A percentile compares a stretch with the other conserved stretches of the same genome.
Evolutionary conservation across 2,797 vertebrate genomes (phyloP).

Genomic region (Artibeus jamaicensis): DNA sequence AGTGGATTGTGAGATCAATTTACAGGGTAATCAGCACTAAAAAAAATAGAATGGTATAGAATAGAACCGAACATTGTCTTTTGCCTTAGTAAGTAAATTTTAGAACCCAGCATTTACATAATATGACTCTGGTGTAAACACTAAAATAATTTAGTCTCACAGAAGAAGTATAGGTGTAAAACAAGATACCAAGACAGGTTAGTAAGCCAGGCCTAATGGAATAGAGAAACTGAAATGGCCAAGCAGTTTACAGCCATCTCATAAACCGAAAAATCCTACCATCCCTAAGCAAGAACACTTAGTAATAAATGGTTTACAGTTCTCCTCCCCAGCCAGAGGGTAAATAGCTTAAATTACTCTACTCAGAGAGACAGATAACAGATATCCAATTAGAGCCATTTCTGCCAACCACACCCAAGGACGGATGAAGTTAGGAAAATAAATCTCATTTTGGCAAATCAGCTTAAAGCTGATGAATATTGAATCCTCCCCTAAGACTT

Average conservation of each 20-base stretch:
- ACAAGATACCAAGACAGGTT: background rate
- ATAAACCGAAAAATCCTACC: background rate
- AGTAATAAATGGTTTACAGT: background rate
- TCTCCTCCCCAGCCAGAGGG: background rate
- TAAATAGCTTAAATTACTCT: background rate
- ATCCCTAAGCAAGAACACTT: background rate
- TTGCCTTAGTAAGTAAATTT: background rate
- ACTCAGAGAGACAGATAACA: background rate
- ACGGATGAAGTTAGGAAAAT: background rate
- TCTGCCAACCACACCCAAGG: background rate
- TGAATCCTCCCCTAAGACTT: background rate
- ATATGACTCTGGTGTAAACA: background rate
- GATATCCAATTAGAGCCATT: background rate
- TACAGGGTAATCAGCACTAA: background rate
- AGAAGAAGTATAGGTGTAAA: background rate
- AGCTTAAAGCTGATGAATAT: background rate
- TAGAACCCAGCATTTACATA: background rate
- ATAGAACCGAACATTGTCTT: background rate
- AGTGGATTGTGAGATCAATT: conserved; percentile 24
- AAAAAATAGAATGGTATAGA: background rate
- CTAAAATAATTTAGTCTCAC: background rate
- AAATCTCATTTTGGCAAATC: background rate
- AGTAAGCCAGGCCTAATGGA: background rate
- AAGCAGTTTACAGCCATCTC: background rate
- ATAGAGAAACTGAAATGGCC: background rate